These are phyloP conservation scores for Ceratosolen fusciceps DNA, from an alignment of 1,140 invertebrate species.

Conservation along the genomic window DNA sequence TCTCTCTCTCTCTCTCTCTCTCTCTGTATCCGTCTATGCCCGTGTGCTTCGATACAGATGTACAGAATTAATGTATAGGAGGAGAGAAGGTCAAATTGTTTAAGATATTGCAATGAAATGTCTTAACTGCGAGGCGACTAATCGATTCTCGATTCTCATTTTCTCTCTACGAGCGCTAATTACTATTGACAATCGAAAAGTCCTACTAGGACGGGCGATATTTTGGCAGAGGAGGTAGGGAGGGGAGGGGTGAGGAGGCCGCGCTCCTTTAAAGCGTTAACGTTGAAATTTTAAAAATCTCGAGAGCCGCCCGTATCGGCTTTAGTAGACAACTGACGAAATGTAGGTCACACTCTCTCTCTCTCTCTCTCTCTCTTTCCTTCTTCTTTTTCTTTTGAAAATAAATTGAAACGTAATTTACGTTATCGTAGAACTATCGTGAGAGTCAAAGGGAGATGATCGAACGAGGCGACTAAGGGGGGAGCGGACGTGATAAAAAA, in stretches of 20 bases:
- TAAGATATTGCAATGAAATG: slow-evolving; percentile 19
- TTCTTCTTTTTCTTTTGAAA: neutral
- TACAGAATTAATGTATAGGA: too few species aligned
- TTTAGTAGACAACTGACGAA: neutral
- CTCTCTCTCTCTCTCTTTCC: too few species aligned
- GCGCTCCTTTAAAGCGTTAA: too few species aligned
- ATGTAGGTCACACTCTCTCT: neutral
- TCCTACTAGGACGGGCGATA: too few species aligned
- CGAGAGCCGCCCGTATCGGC: neutral
- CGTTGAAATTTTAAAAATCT: neutral
- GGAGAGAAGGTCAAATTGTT: slow-evolving; percentile 18
- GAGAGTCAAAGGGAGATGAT: neutral
- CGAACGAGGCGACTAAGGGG: too few species aligned
- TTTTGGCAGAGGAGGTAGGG: too few species aligned
- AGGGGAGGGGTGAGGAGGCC: too few species aligned
- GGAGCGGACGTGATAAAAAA: neutral
- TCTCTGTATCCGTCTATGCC: too few species aligned
- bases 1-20: too few species aligned
- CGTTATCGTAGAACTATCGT: neutral
- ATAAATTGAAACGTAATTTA: neutral
- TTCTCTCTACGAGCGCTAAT: neutral
- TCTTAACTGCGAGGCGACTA: slow-evolving; percentile 5
- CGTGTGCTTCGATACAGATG: neutral
- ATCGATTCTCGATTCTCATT: slow-evolving; percentile 2
- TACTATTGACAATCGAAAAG: neutral